Evolutionary conservation across 2,888 invertebrate genomes (phyloP), one percentile per base, ranked within the genome.

Genomic region (Archips crataeganus): DNA sequence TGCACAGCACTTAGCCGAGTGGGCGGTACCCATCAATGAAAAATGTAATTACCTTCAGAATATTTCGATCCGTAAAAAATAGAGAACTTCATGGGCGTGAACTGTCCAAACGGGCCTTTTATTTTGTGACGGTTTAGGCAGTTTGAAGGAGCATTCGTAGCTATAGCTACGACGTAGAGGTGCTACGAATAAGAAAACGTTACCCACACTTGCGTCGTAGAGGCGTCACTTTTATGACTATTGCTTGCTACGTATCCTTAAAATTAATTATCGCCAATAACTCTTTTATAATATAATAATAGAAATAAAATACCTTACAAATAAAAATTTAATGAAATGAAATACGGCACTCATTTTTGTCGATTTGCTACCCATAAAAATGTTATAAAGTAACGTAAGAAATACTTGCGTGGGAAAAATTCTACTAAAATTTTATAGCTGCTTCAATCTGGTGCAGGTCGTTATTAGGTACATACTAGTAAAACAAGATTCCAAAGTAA

Each of bases 101-200:
- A 23, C 1, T 23, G 23, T 23, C 23, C 0, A 23, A 23, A 23
- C 23, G 23, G 23, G 23, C 23, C 23, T 23, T 23, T 1, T 23
- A 23, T 23, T 23, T 23, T 23, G 23, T 23, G 23, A 23, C 23
- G 23, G 1, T 23, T 23, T 60, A 60, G n/a, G 34, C 60, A 60
- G 34, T 39, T 60, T 60, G 11, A 32, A 23, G 57, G 11, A 57
- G 34, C 49, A 15, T 65, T 49, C 64, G 64, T 65, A 65, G 8
- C 11, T 47, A 5, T 57, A 45, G 59, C 61, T 70, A 70, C 70
- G 70, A n/a, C 70, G 70, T 70, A 69, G 69, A 15, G 42, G 51
- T 39, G 70, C 70, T 70, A 70, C 70, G 54, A 62, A 15, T 3
- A 9, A 54, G 23, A 5, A 62, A 42, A 62, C 42, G 10, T 32